Evolutionary conservation across 2,888 invertebrate genomes (phyloP), one percentile per base, ranked within the genome.

Genomic region (Drosophila anomalata): DNA sequence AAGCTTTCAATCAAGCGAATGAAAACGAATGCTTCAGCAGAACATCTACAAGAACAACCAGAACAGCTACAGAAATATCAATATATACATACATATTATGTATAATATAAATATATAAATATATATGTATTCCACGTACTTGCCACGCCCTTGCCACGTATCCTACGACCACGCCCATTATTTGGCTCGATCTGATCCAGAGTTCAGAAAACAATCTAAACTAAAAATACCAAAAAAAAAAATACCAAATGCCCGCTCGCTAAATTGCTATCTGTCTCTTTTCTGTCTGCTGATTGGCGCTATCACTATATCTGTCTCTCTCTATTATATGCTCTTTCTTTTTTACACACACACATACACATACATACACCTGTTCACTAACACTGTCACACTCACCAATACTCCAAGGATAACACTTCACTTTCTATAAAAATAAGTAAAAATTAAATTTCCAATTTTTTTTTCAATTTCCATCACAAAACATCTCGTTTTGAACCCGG

Each of bases 401-500:
- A 33, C 54, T 59, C 36, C 17, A 22, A 24, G 24, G 5, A 36
- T 39, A 55, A 44, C 17, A 50, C 33, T 56, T 31, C 50, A 63
- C 44, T 36, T 29, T 52, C 26, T 26, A 3, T 22, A 39, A 46
- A 70, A 26, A 42, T 1, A 14, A 14, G 1, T 26, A 26, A 2
- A 29, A 29, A 22, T 22, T 22, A 2, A 36, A 4, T 63, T 20
- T 57, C 9, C 48, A n/a, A 50, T 46, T 60, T 57, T 42, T 26
- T 59, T 46, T 46, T 52, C 39, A 24, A 63, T 44, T 36, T 46
- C 41, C 42, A 41, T 56, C 51, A 14, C 47, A 41, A 41, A 41
- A 51, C 31, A 48, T 50, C 5, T 44, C 36, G 51, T 59, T 44
- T 78, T 31, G 52, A 44, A 67, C 67, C 75, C 75, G 81, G 84